Percentiles rank a stretch among this genome's conserved stretches.
Evolutionary conservation across 2,888 invertebrate species (phyloP).

Genomic region (Folsomia manolachei): DNA sequence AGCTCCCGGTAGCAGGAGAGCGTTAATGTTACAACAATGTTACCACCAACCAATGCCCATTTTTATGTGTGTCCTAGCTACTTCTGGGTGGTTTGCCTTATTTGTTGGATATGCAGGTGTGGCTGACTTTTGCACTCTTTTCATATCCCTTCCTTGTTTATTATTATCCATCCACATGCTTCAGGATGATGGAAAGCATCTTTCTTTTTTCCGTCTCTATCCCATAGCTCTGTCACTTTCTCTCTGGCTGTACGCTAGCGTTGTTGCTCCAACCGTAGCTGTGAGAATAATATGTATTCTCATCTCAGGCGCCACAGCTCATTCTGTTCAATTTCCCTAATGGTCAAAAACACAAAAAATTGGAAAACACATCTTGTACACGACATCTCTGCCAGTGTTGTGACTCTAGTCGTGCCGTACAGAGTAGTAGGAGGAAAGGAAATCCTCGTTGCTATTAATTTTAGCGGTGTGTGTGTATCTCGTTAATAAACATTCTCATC

Average conservation of each 20-base stretch:
- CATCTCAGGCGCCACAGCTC: not conserved
- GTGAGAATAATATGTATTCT: not conserved
- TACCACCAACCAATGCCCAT: not conserved
- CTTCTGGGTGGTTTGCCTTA: too few relatives aligned
- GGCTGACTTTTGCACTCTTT: not conserved
- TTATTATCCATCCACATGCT: slow-evolving; percentile 5
- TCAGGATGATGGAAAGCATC: slow-evolving; percentile 6
- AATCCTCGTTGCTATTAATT: too few relatives aligned
- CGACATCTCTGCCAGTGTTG: not conserved
- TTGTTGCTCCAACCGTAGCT: not conserved
- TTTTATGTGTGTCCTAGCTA: too few relatives aligned
- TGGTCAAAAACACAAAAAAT: slow-evolving; percentile 23
- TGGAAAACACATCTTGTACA: slow-evolving; percentile 8
- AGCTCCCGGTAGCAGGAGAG: not conserved
- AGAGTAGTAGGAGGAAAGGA: too few relatives aligned
- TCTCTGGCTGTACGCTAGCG: not conserved
- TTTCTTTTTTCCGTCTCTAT: not conserved
- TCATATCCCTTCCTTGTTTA: not conserved
- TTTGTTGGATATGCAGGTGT: not conserved
- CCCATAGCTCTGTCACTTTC: not conserved
- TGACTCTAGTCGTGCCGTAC: too few relatives aligned
- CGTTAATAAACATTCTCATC: slow-evolving; percentile 2
- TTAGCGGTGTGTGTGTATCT: not conserved
- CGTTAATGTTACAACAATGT: too few relatives aligned
- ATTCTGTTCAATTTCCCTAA: slow-evolving; percentile 3